Base-by-base conservation (phyloP, 2,888 invertebrate species). In the Platycnemis pennipes region DNA sequence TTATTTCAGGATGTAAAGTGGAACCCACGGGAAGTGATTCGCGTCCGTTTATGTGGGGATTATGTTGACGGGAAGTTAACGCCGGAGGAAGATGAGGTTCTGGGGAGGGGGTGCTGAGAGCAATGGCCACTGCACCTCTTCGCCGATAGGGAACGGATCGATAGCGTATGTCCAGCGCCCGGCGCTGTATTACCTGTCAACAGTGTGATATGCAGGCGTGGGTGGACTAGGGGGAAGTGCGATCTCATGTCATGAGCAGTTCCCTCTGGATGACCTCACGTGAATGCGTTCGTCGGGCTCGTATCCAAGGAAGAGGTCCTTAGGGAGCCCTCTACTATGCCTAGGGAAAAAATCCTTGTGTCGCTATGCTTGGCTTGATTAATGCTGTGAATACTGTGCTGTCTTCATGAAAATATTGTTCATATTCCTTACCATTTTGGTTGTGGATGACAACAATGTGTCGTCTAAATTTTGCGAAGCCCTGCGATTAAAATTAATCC, bases 21-120 rank as follows among this genome's bases (percentile, higher is more conserved):
- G 13, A 37, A 37, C 26, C 11, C 11, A 13, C 37, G 31, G 77
- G 77, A 37, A 37, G 11, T 37, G 31, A 37, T 37, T 77, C 37
- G 8, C 16, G n/a, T 26, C 11, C 26, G 0, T 37, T 11, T 37
- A 13, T 37, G 37, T 77, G 69, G 69, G 69, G 31, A 77, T 77
- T 77, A 37, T 37, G 77, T 77, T 77, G 77, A 37, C 77, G 77
- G 77, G 77, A 77, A 77, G 77, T 77, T 31, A 37, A n/a, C 31
- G 77, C 31, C 37, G 31, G 77, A 31, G 16, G 77, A 22, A 37
- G n/a, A n/a, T n/a, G 77, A 11, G 37, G 31, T n/a, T 7, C 16
- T 63, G 63, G n/a, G 63, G 63, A 77, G 37, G 13, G 77, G 26
- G 37, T 13, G n/a, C n/a, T n/a, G n/a, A n/a, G 37, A 37, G 31